Evolutionary conservation across 1,140 invertebrate species (phyloP), one percentile per base, ranked within the genome.

Genomic region (Orussus abietinus): DNA sequence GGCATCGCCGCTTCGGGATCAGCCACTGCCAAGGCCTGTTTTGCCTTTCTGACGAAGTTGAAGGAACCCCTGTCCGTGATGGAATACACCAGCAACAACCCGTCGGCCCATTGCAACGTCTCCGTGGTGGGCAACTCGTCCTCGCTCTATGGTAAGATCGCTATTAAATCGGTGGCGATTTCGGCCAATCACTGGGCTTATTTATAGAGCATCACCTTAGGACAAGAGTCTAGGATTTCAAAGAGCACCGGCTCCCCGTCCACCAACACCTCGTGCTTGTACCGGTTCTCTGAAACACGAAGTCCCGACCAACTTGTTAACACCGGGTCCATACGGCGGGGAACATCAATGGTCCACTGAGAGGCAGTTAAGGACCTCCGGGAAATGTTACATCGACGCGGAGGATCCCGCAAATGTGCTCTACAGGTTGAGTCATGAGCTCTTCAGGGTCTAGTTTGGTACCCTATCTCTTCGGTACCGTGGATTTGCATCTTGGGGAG

Each of bases 161-260:
- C n/a, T 36, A 21, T n/a, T 14, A 21, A 39, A 39, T 29, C 17
- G 31, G 22, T 32, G 19, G 29, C 15, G 9, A 18, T n/a, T n/a
- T n/a, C n/a, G n/a, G n/a, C n/a, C 6, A 32, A 28, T 28, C 26
- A 12, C 14, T 11, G 19, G 38, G 31, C 37, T 30, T 28, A 9
- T 30, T 11, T 32, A 34, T 35, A 7, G 9, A 11, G 6, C 58
- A 49, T 78, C 78, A 91, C 89, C 80, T 90, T 89, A 15, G 86
- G 88, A 67, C 91, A 95, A 13, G 90, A 91, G 67, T 96, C 92
- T 40, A 94, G 73, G 54, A 96, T 91, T 73, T 96, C 92, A 62
- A 92, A 93, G 15, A 92, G 75, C 38, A 94, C 84, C 3, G 89
- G 84, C 59, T 96, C 92, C 4, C 87, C 85, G 58, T 95, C 92